phyloP scores from a whole-genome alignment of 1,140 invertebrate species.

The Lepeophtheirus salmonis region DNA sequence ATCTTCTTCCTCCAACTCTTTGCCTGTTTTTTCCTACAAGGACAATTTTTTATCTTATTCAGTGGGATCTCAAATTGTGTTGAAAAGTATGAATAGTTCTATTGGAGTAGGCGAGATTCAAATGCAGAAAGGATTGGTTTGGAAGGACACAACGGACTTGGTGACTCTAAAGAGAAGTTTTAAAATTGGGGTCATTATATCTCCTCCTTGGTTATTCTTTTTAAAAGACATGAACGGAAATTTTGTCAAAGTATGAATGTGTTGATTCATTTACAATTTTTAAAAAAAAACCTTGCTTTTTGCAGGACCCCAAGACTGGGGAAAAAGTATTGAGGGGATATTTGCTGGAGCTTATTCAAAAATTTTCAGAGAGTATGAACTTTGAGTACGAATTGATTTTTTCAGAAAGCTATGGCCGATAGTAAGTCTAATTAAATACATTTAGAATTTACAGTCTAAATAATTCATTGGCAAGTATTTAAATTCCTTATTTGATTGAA shows the following conservation, averaged over 20 bases:
- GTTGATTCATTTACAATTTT: too few relatives aligned
- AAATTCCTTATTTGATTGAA: not conserved
- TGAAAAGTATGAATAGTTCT: not conserved
- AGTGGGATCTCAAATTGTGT: too few relatives aligned
- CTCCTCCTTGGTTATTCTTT: not conserved
- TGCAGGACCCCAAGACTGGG: not conserved
- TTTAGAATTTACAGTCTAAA: too few relatives aligned
- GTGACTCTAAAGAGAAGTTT: not conserved
- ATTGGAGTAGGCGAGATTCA: not conserved
- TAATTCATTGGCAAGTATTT: too few relatives aligned
- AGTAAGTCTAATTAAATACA: not conserved
- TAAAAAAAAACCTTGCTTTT: too few relatives aligned
- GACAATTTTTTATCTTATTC: not conserved
- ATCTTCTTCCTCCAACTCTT: too few relatives aligned
- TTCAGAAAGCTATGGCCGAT: not conserved
- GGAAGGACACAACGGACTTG: not conserved
- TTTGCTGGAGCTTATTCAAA: constrained; percentile 66
- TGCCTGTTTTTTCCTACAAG: too few relatives aligned
- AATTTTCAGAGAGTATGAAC: constrained; percentile 50
- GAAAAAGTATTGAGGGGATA: constrained; percentile 44
- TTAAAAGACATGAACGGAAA: not conserved
- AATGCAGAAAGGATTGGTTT: not conserved
- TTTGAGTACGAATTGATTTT: constrained; percentile 67
- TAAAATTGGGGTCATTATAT: not conserved
- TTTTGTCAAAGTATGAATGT: not conserved